phyloP scores from a whole-genome alignment of 2,888 invertebrate genomes.

The Tetragonisca angustula region DNA sequence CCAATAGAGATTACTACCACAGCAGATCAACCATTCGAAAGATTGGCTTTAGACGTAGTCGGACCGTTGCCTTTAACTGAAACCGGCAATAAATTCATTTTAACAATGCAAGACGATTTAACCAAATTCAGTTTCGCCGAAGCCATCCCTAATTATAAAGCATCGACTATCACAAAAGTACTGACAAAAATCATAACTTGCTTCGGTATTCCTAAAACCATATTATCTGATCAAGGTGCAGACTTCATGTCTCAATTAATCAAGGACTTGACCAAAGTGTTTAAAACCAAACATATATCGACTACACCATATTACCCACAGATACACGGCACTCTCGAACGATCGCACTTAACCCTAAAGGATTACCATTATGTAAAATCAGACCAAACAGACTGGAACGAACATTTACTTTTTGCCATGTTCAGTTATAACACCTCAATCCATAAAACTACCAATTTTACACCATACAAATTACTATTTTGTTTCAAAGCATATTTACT shows the following conservation, averaged over 20 bases:
- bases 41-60: constrained; percentile 25
- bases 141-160: constrained; percentile 16
- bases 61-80: neutral
- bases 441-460: constrained; percentile 6
- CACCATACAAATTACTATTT: constrained; percentile 6
- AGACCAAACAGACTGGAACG: neutral
- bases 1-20: constrained; percentile 14
- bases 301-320: constrained; percentile 1
- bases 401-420: constrained; percentile 1
- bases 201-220: constrained; percentile 17
- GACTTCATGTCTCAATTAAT: constrained; percentile 24
- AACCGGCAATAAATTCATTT: constrained; percentile 9
- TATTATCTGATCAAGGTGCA: neutral
- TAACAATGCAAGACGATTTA: constrained; percentile 1
- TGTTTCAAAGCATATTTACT: neutral
- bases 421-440: constrained; percentile 4
- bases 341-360: neutral
- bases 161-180: neutral
- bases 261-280: constrained; percentile 1
- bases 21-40: constrained; percentile 16
- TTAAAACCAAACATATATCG: constrained; percentile 23
- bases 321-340: neutral
- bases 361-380: constrained; percentile 12
- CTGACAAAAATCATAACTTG: neutral
- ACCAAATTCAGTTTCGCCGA: constrained; percentile 13